Percentiles rank a stretch among this genome's conserved stretches.
Evolutionary conservation across 2,113 vertebrate species (phyloP).

Genomic region (Piprites chloris): DNA sequence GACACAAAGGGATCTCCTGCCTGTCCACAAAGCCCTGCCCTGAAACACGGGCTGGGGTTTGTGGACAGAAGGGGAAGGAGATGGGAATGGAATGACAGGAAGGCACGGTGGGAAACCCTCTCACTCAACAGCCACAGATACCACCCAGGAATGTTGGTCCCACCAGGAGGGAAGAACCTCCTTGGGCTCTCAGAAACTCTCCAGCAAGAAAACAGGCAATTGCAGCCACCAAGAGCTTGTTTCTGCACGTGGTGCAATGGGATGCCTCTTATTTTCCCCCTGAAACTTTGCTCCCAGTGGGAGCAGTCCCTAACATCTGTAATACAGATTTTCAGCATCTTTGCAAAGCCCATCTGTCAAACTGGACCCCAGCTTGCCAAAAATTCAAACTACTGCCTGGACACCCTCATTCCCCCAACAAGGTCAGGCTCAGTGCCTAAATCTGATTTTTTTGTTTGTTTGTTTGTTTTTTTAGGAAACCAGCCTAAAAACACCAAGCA

Average conservation of each 20-base stretch:
- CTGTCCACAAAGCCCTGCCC: neutral
- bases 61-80: neutral
- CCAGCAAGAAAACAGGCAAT: neutral
- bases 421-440: neutral
- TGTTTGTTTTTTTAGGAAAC: neutral
- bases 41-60: neutral
- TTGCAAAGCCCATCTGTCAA: neutral
- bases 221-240: neutral
- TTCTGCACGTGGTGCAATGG: rapidly evolving
- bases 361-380: neutral
- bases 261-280: neutral
- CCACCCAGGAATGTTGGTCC: neutral
- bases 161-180: neutral
- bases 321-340: neutral
- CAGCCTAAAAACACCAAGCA: neutral
- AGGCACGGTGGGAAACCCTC: neutral
- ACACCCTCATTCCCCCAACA: neutral
- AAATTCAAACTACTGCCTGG: neutral
- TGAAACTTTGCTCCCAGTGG: neutral
- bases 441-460: neutral
- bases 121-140: rapidly evolving
- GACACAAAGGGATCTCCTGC: neutral
- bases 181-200: neutral
- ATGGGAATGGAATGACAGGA: neutral
- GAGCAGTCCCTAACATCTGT: neutral